Evolutionary conservation across 2,888 invertebrate genomes (phyloP).

Genomic region (Pomacea canaliculata): DNA sequence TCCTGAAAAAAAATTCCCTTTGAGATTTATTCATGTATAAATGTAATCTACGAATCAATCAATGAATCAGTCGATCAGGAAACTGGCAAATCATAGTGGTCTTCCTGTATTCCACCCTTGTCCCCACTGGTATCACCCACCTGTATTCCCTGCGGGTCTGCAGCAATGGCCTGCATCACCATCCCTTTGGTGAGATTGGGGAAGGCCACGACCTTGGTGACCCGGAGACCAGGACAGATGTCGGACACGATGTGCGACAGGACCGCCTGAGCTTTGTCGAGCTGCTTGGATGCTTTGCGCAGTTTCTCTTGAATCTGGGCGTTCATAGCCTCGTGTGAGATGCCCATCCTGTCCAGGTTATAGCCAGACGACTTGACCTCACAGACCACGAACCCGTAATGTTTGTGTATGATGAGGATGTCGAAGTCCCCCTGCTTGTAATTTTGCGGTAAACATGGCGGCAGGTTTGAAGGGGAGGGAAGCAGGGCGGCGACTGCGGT

Average conservation of each 20-base stretch:
- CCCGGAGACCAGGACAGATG: background rate
- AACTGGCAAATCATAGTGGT: too few relatives aligned
- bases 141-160: too few relatives aligned
- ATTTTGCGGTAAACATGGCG: background rate
- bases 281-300: background rate
- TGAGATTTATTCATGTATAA: too few relatives aligned
- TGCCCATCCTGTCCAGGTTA: background rate
- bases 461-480: background rate
- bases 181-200: background rate
- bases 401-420: background rate
- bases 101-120: too few relatives aligned
- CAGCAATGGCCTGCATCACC: background rate
- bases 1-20: background rate
- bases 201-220: background rate
- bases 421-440: conserved; percentile 1
- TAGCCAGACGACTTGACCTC: background rate
- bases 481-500: background rate
- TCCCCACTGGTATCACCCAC: too few relatives aligned
- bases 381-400: background rate
- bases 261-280: background rate
- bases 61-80: too few relatives aligned
- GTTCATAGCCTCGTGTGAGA: background rate
- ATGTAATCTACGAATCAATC: too few relatives aligned
- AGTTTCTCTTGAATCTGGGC: background rate
- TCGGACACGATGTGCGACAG: background rate